Percentiles rank a stretch among this genome's conserved stretches.
phyloP scores from a whole-genome alignment of 2,797 vertebrate genomes.

The Girardinus metallicus region DNA sequence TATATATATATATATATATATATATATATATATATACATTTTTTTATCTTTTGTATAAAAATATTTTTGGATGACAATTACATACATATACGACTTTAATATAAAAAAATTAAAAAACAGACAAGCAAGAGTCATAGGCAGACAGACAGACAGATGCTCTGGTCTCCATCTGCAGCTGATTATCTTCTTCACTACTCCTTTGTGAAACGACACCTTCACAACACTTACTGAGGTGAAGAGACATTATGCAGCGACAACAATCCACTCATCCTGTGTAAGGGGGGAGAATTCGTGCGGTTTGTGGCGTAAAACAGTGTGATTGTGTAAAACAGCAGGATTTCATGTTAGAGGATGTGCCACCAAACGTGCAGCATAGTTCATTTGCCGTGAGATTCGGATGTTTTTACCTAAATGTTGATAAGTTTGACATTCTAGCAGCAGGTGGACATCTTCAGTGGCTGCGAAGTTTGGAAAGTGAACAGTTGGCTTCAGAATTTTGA shows the following conservation, averaged over 20 bases:
- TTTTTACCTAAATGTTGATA: conserved; percentile 18
- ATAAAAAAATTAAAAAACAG: background rate
- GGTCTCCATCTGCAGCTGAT: background rate
- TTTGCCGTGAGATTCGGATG: conserved; percentile 26
- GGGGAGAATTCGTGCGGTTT: conserved; percentile 18
- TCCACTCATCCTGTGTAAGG: conserved; percentile 37
- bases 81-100: background rate
- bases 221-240: conserved; percentile 38
- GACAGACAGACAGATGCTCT: background rate
- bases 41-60: background rate
- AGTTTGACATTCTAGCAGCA: background rate
- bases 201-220: conserved; percentile 28
- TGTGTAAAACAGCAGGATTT: conserved; percentile 3
- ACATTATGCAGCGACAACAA: conserved; percentile 64
- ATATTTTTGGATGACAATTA: background rate
- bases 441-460: background rate
- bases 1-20: too few species aligned
- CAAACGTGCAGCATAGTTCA: conserved; percentile 32
- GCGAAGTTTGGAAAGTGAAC: background rate
- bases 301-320: conserved; percentile 3
- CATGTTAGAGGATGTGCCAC: conserved; percentile 21
- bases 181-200: conserved; percentile 14
- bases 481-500: background rate
- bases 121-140: background rate
- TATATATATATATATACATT: too few species aligned